Evolutionary conservation across 2,113 vertebrate species (phyloP), one percentile per base, ranked within the genome.

Genomic region (Trinectes maculatus): DNA sequence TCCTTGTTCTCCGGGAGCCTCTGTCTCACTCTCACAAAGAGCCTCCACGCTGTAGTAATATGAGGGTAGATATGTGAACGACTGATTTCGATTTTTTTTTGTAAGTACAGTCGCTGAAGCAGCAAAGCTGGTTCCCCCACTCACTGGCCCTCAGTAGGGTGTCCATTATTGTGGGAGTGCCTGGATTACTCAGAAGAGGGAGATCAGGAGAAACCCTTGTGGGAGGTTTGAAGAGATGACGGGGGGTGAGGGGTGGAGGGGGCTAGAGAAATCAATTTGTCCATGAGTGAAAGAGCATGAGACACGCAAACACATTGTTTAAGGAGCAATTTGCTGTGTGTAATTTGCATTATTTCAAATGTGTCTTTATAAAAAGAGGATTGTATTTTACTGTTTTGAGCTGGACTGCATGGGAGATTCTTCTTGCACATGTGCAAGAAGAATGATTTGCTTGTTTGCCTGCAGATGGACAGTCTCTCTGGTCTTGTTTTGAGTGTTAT

Each of bases 91-190:
- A 70, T 74, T 80, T 59, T 74, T 80, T 59, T 73, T 44, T 55
- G 59, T 26, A 36, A 67, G 74, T 51, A 56, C 51, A 47, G 57
- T 61, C 52, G 59, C 58, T 40, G 25, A 33, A 82, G 64, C 44
- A 34, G 51, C n/a, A 19, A 70, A 53, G 36, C 66, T 60, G 34
- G 44, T 59, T 70, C 81, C 39, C n/a, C 55, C 73, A 54, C 66
- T 80, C 58, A 16, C 25, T 64, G 70, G 72, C 51, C 47, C 72
- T 62, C 55, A 82, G 76, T 55, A 72, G 61, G 72, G 79, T 85
- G 75, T 85, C 79, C 71, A 85, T 89, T 88, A 82, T 80, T 51
- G 75, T 63, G 54, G 70, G 79, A 82, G 77, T 84, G 78, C 51
- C 69, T 40, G 53, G 84, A 84, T 85, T 75, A 80, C 74, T 74